Evolutionary conservation across 2,888 invertebrate species (phyloP).

Genomic region (Apoderus coryli): DNA sequence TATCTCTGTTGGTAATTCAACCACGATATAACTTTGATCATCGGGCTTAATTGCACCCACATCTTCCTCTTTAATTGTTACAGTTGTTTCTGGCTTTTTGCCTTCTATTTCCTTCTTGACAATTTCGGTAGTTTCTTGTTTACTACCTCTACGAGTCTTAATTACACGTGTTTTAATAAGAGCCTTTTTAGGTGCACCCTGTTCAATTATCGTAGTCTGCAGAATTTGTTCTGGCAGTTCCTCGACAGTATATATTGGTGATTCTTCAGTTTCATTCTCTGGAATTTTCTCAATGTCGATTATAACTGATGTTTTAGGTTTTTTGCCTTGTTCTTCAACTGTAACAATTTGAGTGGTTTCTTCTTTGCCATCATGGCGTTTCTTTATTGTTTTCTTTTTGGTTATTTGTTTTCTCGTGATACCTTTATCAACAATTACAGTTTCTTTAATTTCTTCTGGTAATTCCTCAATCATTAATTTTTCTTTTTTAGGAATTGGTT

Average conservation of each 20-base stretch:
- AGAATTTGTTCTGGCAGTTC: constrained; percentile 25
- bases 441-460: constrained; percentile 26
- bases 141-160: constrained; percentile 29
- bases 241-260: constrained; percentile 16
- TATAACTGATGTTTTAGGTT: constrained; percentile 26
- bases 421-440: constrained; percentile 19
- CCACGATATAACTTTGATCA: constrained; percentile 14
- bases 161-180: constrained; percentile 28
- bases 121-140: constrained; percentile 30
- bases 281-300: constrained; percentile 20
- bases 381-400: constrained; percentile 27
- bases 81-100: constrained; percentile 23
- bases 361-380: constrained; percentile 23
- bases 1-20: constrained; percentile 21
- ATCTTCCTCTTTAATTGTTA: constrained; percentile 20
- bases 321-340: constrained; percentile 30
- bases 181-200: constrained; percentile 18
- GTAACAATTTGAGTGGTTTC: constrained; percentile 34
- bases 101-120: constrained; percentile 29
- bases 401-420: constrained; percentile 21
- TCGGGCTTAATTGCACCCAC: constrained; percentile 19
- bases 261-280: constrained; percentile 20
- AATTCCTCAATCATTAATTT: constrained; percentile 26
- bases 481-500: constrained; percentile 14
- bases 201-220: constrained; percentile 19